These are phyloP conservation scores for Drosophila longiperda DNA, from an alignment of 2,888 invertebrate genomes.

Conservation along the genomic window DNA sequence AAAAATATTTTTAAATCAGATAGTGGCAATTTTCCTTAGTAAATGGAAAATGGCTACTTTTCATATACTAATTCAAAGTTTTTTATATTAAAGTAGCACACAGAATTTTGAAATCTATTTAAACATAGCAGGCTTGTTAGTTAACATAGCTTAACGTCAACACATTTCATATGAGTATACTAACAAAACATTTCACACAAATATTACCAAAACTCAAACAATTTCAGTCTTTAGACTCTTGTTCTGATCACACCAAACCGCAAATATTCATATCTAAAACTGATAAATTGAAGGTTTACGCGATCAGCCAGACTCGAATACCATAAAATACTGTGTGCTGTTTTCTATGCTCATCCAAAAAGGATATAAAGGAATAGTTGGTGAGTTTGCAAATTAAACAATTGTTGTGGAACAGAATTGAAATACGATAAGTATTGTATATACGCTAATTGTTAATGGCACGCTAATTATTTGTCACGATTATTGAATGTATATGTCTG, in stretches of 20 bases:
- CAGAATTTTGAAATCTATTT: background rate
- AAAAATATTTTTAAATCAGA: background rate
- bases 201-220: constrained; percentile 28
- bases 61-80: background rate
- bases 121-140: constrained; percentile 29
- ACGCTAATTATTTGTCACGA: background rate
- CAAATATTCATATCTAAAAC: background rate
- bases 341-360: background rate
- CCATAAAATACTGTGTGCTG: background rate
- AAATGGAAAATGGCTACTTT: background rate
- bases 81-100: background rate
- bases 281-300: background rate
- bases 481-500: too few relatives aligned
- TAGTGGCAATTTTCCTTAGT: background rate
- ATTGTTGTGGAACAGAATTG: background rate
- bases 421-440: background rate
- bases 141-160: constrained; percentile 17
- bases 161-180: constrained; percentile 18
- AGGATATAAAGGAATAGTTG: too few relatives aligned
- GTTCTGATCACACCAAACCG: constrained; percentile 6
- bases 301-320: background rate
- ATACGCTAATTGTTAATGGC: background rate
- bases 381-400: constrained; percentile 18
- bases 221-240: constrained; percentile 7
- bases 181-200: constrained; percentile 18